phyloP scores from a whole-genome alignment of 2,113 vertebrate species.

The Urocolius indicus region DNA sequence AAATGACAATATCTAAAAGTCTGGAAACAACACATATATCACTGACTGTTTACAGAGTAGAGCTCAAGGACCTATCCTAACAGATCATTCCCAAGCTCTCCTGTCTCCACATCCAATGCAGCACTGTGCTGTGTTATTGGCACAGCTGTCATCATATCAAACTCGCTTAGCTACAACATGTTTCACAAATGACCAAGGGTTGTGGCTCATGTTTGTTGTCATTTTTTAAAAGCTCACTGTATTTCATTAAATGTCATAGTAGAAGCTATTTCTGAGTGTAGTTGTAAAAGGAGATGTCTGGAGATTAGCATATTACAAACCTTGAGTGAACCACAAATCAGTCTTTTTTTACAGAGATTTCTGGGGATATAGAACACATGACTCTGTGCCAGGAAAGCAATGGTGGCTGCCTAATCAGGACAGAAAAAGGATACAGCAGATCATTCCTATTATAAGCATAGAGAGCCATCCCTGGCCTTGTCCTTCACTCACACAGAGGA shows the following conservation, averaged over 20 bases:
- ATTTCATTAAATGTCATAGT: not conserved
- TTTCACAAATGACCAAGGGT: not conserved
- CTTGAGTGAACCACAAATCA: constrained; percentile 21
- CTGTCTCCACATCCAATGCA: not conserved
- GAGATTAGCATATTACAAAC: not conserved
- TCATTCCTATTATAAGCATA: not conserved
- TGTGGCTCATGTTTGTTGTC: not conserved
- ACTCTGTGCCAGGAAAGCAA: not conserved
- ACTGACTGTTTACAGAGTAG: not conserved
- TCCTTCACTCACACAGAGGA: not conserved
- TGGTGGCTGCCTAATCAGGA: not conserved
- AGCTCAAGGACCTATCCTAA: not conserved
- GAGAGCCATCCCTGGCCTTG: not conserved
- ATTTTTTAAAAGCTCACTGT: constrained; percentile 10
- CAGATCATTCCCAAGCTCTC: not conserved
- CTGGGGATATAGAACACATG: not conserved
- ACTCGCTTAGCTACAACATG: not conserved
- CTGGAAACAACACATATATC: not conserved
- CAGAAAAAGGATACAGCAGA: not conserved
- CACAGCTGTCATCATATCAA: not conserved
- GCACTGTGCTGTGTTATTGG: not conserved
- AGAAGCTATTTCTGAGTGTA: constrained; percentile 2
- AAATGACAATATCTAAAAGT: not conserved
- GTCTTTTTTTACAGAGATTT: not conserved
- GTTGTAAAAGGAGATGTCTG: constrained; percentile 11